Evolutionary conservation across 2,797 vertebrate species (phyloP), one percentile per base, ranked within the genome.

Genomic region (Myripristis jacobus): DNA sequence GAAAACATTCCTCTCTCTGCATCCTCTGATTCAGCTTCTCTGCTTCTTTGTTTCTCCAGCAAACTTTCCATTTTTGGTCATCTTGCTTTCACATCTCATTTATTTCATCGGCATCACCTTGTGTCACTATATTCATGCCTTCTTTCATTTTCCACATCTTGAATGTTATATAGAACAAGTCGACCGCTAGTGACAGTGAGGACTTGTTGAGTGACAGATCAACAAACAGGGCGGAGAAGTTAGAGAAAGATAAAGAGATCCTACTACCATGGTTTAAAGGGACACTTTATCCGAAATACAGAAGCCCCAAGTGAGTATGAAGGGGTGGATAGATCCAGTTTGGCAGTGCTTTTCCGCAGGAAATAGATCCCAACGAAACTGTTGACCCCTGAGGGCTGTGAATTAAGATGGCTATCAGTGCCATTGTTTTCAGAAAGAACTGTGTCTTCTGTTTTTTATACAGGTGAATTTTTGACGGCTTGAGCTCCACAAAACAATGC

Each of bases 171-270:
- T 53, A 56, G 56, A 54, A 44, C 10, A 8, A 36, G 12, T 36
- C 25, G 70, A 65, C 46, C 59, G 27, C 5, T 58, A 18, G 24
- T 43, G 58, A 27, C 29, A 43, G 65, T 31, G 66, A 57, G 52
- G 27, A 11, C 41, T 57, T 54, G 63, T 56, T 44, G 63, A 82
- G 66, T 64, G 55, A 77, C 87, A 66, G 77, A 66, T 29, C 27
- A 55, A 71, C 61, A 65, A 36, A 50, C 44, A 48, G 15, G 57
- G 46, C 29, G 46, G 71, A 63, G 72, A 65, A 55, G 50, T 53
- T 22, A 43, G n/a, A 53, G 48, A 13, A 22, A 25, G 55, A 63
- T 78, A 74, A 57, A 11, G 48, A 16, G 19, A 24, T n/a, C n/a
- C n/a, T n/a, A n/a, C n/a, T n/a, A n/a, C n/a, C n/a, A n/a, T n/a